phyloP scores from a whole-genome alignment of 2,888 invertebrate genomes.

The Buathra laborator region DNA sequence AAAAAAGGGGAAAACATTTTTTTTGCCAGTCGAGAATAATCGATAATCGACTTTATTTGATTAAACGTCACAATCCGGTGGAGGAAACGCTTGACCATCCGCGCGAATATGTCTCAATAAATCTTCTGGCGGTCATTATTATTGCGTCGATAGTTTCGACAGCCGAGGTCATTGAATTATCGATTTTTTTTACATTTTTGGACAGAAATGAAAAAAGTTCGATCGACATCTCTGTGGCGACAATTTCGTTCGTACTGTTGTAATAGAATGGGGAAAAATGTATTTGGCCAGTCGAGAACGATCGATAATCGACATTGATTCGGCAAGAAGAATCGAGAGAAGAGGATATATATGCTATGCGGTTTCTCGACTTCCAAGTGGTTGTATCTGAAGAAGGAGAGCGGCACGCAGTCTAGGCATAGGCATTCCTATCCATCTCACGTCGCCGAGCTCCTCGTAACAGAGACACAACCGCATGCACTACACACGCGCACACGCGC shows the following conservation, averaged over 20 bases:
- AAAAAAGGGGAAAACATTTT: too few relatives aligned
- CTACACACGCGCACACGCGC: constrained; percentile 18
- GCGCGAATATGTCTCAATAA: background rate
- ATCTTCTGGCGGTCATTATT: background rate
- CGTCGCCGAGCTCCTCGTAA: constrained; percentile 32
- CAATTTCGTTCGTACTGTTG: background rate
- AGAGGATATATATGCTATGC: constrained; percentile 49
- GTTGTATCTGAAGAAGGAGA: constrained; percentile 69
- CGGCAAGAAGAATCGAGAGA: background rate
- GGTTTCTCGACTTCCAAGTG: constrained; percentile 66
- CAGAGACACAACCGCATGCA: constrained; percentile 38
- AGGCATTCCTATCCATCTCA: constrained; percentile 69
- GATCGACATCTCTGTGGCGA: background rate
- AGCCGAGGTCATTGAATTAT: background rate
- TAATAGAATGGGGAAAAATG: background rate
- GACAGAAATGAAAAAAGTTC: background rate
- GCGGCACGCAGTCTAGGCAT: constrained; percentile 77
- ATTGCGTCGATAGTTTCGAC: background rate
- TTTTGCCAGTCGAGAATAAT: background rate
- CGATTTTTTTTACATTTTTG: background rate
- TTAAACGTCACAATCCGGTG: constrained; percentile 31
- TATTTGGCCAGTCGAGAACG: background rate
- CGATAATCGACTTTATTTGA: background rate
- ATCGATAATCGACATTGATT: background rate
- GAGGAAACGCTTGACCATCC: background rate